Base-by-base conservation (phyloP, 2,888 invertebrate genomes). In the Orgyia antiqua region DNA sequence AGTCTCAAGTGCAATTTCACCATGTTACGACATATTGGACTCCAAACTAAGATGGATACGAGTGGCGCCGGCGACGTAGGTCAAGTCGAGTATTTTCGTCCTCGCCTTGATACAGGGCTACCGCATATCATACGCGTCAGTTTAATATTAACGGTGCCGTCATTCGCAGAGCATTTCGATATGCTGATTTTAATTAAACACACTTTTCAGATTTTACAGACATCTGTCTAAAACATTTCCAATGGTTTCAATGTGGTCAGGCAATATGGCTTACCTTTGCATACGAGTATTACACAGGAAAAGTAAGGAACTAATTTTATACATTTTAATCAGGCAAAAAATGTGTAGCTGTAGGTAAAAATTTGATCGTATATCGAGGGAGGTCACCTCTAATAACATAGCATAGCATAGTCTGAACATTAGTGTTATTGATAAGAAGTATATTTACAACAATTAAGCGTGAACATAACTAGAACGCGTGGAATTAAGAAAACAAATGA, bases 41-140 rank as follows among this genome's bases (percentile, higher is more conserved):
- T 64, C 66, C 58, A 44, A 74, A 72, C 76, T 74, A 76, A 69
- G 68, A 54, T 55, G 60, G 52, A 55, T 58, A 56, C 56, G 45
- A 45, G 58, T 58, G 63, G 64, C 67, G 67, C 62, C 68, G 58
- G 44, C 68, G 58, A 52, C 79, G 80, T 80, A 80, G 83, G 83
- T 84, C 82, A 83, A 72, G 73, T 68, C 61, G 77, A 57, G 62
- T 84, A 83, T 86, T 84, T 86, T 70, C 54, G 72, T 74, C 62
- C 64, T 84, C 80, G 75, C 84, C 83, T 84, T 84, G 80, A 75
- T 79, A 77, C 79, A 79, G 80, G 82, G 79, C 83, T 79, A 72
- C 70, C 71, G 70, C 74, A 76, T 73, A 74, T 77, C 70, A 77
- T 68, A 71, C 64, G 64, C 52, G 59, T 55, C 61, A 61, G 71